phyloP scores from a whole-genome alignment of 1,140 invertebrate species.

The Procambarus virginalis region DNA sequence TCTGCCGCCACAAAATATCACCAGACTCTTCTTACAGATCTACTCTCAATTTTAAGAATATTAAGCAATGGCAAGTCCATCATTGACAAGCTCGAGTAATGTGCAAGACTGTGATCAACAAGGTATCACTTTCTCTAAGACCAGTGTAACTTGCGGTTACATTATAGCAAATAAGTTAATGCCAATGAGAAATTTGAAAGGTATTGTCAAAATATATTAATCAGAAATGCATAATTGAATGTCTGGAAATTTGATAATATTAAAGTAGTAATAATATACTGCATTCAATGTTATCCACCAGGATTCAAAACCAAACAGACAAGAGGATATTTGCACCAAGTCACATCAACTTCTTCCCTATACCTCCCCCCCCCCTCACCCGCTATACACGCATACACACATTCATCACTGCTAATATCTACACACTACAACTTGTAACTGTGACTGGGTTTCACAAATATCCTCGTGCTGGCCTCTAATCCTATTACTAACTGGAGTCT shows the following conservation, averaged over 20 bases:
- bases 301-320: neutral
- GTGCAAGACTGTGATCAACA: slow-evolving; percentile 7
- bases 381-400: neutral
- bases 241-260: neutral
- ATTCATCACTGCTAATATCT: slow-evolving; percentile 1
- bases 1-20: neutral
- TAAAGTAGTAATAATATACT: neutral
- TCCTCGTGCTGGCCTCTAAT: neutral
- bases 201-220: neutral
- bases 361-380: neutral
- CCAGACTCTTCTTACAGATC: slow-evolving; percentile 3
- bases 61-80: slow-evolving; percentile 3
- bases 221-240: neutral
- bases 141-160: neutral
- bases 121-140: slow-evolving; percentile 6
- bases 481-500: neutral
- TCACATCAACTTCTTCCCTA: neutral
- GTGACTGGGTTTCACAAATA: neutral
- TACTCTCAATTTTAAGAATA: slow-evolving; percentile 26
- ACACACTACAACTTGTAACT: neutral
- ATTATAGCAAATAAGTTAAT: neutral
- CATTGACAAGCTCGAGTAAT: slow-evolving; percentile 30
- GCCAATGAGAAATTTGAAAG: neutral
- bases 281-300: neutral
- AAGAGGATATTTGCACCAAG: neutral